A percentile compares a stretch with the other conserved stretches of the same genome.
Evolutionary conservation across 1,140 invertebrate genomes (phyloP).

Genomic region (Pteromalus puparum): DNA sequence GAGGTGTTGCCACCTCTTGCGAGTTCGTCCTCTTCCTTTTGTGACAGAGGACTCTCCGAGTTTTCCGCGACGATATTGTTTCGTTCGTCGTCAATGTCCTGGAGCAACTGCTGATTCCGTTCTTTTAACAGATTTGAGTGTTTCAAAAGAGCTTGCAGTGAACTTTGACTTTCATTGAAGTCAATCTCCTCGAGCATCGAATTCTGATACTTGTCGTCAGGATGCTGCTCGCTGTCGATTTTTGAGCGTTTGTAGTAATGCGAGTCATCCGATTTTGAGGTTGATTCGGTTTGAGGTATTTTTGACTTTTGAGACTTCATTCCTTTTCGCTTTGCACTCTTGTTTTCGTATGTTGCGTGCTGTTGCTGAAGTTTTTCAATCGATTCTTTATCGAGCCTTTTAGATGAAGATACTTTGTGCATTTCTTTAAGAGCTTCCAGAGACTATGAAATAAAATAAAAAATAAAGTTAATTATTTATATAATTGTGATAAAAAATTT

Average conservation of each 20-base stretch:
- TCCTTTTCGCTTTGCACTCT: slow-evolving; percentile 67
- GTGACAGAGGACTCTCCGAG: slow-evolving; percentile 52
- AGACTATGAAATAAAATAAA: slow-evolving; percentile 30
- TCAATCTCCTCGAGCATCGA: slow-evolving; percentile 64
- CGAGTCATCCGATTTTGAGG: slow-evolving; percentile 56
- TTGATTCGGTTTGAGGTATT: slow-evolving; percentile 35
- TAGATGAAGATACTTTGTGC: slow-evolving; percentile 54
- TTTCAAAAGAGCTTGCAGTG: slow-evolving; percentile 65
- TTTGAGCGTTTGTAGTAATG: slow-evolving; percentile 65
- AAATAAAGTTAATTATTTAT: slow-evolving; percentile 27
- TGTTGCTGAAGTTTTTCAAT: slow-evolving; percentile 62
- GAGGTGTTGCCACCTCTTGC: slow-evolving; percentile 65
- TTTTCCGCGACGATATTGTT: slow-evolving; percentile 35
- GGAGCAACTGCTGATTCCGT: slow-evolving; percentile 65
- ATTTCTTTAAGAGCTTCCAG: slow-evolving; percentile 6
- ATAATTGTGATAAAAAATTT: neutral
- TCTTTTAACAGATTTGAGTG: slow-evolving; percentile 69
- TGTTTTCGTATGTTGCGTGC: slow-evolving; percentile 58
- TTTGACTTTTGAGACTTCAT: slow-evolving; percentile 66
- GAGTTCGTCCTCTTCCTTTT: slow-evolving; percentile 57
- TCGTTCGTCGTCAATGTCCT: slow-evolving; percentile 65
- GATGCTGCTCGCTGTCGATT: slow-evolving; percentile 60
- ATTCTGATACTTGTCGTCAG: slow-evolving; percentile 63
- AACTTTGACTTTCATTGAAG: slow-evolving; percentile 68
- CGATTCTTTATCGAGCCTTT: slow-evolving; percentile 59